These are phyloP conservation scores for Falco rusticolus DNA, from an alignment of 2,797 vertebrate species.

Conservation along the genomic window DNA sequence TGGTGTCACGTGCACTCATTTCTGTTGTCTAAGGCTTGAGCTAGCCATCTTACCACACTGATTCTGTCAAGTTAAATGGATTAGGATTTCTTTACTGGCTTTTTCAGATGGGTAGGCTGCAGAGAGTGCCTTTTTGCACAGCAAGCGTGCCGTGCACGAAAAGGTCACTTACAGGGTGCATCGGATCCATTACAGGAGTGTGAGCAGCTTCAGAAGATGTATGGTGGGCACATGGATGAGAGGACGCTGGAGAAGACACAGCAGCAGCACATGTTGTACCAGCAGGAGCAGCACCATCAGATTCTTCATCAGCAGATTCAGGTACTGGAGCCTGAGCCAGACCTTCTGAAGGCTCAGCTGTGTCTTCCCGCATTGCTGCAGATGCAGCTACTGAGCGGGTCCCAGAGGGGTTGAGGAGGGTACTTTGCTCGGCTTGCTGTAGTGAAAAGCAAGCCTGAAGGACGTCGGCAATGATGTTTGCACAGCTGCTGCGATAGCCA, in stretches of 20 bases:
- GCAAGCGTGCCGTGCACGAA: neutral
- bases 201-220: slow-evolving; percentile 98
- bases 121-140: neutral
- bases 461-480: neutral
- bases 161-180: fast-evolving
- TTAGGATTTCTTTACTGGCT: neutral
- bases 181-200: slow-evolving; percentile 84
- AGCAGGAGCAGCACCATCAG: slow-evolving; percentile 94
- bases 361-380: neutral
- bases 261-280: slow-evolving; percentile 96
- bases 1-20: fast-evolving
- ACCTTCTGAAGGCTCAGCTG: neutral
- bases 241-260: slow-evolving; percentile 93
- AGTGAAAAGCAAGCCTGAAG: neutral
- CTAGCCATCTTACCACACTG: neutral
- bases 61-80: neutral
- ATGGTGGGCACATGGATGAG: slow-evolving; percentile 91
- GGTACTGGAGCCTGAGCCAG: slow-evolving; percentile 56
- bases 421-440: neutral
- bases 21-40: neutral
- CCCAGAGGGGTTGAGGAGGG: neutral
- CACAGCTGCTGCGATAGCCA: neutral
- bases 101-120: neutral
- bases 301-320: slow-evolving; percentile 88
- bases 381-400: neutral